Percentiles rank a stretch among this genome's conserved stretches.
These are phyloP conservation scores for Rhinolophus ferrumequinum DNA, from an alignment of 2,113 vertebrate genomes.

Conservation along the genomic window DNA sequence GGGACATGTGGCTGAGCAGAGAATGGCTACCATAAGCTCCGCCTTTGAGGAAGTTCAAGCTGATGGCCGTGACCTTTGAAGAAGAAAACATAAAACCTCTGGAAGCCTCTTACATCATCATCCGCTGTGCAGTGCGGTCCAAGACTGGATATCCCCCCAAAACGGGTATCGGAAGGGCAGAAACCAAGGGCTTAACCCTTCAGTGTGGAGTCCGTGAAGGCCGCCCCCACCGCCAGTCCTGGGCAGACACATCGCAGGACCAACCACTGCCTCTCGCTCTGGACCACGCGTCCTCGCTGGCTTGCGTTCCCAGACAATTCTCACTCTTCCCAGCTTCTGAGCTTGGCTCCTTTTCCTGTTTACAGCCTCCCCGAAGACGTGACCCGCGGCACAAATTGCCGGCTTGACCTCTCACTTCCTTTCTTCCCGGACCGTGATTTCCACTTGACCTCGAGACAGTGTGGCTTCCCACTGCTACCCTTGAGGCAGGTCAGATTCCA, in stretches of 20 bases:
- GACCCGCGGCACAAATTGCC: not conserved
- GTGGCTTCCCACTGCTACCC: too few relatives aligned
- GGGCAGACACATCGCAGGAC: rapidly evolving
- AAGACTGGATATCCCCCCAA: rapidly evolving
- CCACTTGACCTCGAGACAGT: not conserved
- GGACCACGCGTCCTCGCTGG: rapidly evolving
- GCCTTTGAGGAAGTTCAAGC: not conserved
- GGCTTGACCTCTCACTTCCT: not conserved
- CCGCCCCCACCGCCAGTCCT: not conserved
- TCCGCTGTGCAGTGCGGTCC: rapidly evolving
- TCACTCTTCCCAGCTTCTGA: not conserved
- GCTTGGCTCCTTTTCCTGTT: not conserved
- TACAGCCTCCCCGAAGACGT: not conserved
- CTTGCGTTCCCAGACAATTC: not conserved
- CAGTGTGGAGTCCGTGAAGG: too few relatives aligned
- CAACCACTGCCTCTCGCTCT: rapidly evolving
- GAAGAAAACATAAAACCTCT: not conserved
- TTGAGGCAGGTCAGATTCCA: not conserved
- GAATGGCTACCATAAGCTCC: rapidly evolving
- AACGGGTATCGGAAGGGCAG: rapidly evolving
- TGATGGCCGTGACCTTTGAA: not conserved
- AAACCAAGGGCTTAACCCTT: too few relatives aligned
- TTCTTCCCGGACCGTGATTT: not conserved
- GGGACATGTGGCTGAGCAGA: not conserved
- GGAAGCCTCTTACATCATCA: too few relatives aligned